These are phyloP conservation scores for Graphium colonna DNA, from an alignment of 2,888 invertebrate genomes.

Conservation along the genomic window DNA sequence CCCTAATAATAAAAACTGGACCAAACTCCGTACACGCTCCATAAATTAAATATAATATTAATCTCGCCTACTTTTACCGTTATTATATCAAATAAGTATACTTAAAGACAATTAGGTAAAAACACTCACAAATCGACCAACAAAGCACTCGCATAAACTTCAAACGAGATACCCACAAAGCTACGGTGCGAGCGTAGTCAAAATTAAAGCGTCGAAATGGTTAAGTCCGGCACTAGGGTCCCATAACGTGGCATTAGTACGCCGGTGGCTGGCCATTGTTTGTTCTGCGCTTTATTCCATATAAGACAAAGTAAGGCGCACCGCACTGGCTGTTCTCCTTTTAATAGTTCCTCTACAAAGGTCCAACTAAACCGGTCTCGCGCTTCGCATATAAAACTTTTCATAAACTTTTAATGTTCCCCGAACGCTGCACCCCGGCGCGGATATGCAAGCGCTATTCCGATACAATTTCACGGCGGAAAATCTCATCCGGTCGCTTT, in stretches of 20 bases:
- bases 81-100: no score
- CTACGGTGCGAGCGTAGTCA: slow-evolving; percentile 12
- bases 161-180: slow-evolving; percentile 8
- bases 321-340: not conserved
- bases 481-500: slow-evolving; percentile 12
- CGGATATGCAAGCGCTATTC: slow-evolving; percentile 4
- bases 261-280: slow-evolving; percentile 14
- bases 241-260: slow-evolving; percentile 20
- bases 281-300: slow-evolving; percentile 5
- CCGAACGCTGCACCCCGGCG: not conserved
- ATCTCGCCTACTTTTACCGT: no score
- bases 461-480: slow-evolving; percentile 13
- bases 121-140: slow-evolving; percentile 5
- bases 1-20: no score
- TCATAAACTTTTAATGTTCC: not conserved
- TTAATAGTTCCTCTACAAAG: slow-evolving; percentile 10
- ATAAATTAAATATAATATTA: no score
- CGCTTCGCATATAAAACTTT: not conserved
- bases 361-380: slow-evolving; percentile 1
- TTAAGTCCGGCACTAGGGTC: slow-evolving; percentile 17
- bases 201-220: slow-evolving; percentile 11
- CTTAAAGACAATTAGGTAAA: no score
- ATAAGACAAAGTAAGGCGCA: slow-evolving; percentile 17
- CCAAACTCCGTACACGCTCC: no score
- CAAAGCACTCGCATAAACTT: slow-evolving; percentile 1